Evolutionary conservation across 2,888 invertebrate species (phyloP).

Genomic region (Cosmopolites sordidus): DNA sequence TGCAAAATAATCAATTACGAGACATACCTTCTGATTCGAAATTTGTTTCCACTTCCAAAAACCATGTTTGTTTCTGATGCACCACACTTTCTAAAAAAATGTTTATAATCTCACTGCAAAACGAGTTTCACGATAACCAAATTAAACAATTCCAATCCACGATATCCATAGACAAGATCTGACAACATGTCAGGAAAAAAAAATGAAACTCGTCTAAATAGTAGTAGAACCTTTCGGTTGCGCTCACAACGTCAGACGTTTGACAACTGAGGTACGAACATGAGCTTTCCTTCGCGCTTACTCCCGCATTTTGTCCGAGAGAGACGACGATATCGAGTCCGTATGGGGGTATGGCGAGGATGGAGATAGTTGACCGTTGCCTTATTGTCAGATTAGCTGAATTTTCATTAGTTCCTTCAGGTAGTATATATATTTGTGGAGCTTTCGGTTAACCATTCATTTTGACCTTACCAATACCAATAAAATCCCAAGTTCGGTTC

Average conservation of each 20-base stretch:
- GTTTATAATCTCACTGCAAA: too few species aligned
- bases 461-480: too few species aligned
- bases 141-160: constrained; percentile 1
- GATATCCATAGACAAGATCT: constrained; percentile 12
- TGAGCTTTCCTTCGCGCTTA: constrained; percentile 15
- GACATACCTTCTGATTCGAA: constrained; percentile 54
- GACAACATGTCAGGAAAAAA: constrained; percentile 17
- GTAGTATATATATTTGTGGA: too few species aligned
- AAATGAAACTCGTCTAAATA: too few species aligned
- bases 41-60: constrained; percentile 52
- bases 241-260: constrained; percentile 19
- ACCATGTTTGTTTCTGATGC: constrained; percentile 37
- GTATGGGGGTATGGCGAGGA: not conserved
- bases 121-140: not conserved
- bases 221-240: too few species aligned
- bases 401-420: too few species aligned
- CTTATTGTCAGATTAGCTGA: not conserved
- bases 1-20: constrained; percentile 1
- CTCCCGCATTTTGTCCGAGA: constrained; percentile 13
- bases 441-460: too few species aligned
- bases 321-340: not conserved
- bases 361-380: constrained; percentile 3
- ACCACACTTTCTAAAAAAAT: too few species aligned
- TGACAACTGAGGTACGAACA: constrained; percentile 24
- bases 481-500: too few species aligned